These are phyloP conservation scores for Eptatretus atami DNA, from an alignment of 2,797 vertebrate species.

Conservation along the genomic window DNA sequence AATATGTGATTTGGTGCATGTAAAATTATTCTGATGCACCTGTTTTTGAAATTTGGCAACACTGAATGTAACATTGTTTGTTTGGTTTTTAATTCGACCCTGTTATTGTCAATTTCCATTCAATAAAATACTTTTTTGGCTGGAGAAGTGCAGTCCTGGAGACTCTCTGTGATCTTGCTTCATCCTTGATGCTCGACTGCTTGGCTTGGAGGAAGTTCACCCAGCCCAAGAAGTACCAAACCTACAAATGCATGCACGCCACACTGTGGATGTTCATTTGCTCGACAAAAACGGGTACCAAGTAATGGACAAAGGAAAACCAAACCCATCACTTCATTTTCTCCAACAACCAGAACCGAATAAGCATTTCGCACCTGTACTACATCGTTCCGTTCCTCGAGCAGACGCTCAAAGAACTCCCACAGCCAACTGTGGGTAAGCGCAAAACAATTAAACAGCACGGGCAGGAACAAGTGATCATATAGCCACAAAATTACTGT, in stretches of 20 bases:
- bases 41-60: too few species aligned
- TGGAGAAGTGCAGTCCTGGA: not conserved
- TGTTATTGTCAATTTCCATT: too few species aligned
- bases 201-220: slow-evolving; percentile 2
- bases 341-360: slow-evolving; percentile 12
- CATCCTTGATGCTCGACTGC: not conserved
- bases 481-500: too few species aligned
- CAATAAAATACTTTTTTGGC: not conserved
- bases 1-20: too few species aligned
- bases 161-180: not conserved
- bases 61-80: too few species aligned
- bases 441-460: slow-evolving; percentile 1
- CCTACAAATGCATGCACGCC: not conserved
- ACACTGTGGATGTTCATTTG: too few species aligned
- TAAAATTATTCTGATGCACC: too few species aligned
- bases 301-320: slow-evolving; percentile 21
- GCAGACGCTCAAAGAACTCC: slow-evolving; percentile 28
- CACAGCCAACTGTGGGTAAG: slow-evolving; percentile 16
- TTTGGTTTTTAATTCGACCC: too few species aligned
- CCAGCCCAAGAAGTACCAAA: not conserved
- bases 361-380: slow-evolving; percentile 21
- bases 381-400: slow-evolving; percentile 38
- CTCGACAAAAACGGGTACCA: too few species aligned
- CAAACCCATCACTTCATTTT: slow-evolving; percentile 52
- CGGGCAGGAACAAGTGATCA: not conserved